Conservation (phyloP, 2,888 invertebrate genomes). For the Nephrotoma guestfalica region DNA sequence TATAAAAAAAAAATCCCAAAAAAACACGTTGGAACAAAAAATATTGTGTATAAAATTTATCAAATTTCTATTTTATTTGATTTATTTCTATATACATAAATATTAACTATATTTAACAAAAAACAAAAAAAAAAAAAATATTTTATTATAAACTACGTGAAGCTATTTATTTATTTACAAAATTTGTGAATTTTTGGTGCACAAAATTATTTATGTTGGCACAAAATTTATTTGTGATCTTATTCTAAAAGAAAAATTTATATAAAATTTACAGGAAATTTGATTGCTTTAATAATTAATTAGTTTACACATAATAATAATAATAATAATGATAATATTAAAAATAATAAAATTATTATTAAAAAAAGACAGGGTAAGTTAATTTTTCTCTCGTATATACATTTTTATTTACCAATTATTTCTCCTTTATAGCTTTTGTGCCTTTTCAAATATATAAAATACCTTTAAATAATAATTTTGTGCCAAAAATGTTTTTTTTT, state of each 20-base stretch:
- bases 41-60: neutral
- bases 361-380: neutral
- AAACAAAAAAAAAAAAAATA: neutral
- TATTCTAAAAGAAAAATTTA: neutral
- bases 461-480: neutral
- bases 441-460: neutral
- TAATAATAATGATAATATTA: neutral
- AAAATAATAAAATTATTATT: neutral
- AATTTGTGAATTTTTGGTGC: neutral
- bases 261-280: neutral
- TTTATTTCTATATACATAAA: neutral
- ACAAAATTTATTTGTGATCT: neutral
- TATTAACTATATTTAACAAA: no score
- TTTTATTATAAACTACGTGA: neutral
- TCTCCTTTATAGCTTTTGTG: neutral
- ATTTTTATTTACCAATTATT: neutral
- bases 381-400: neutral
- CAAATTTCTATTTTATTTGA: neutral
- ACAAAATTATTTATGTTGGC: neutral
- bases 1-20: neutral
- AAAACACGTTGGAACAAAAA: constrained; percentile 22
- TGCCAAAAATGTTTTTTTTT: neutral
- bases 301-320: neutral
- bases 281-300: neutral
- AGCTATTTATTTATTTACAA: neutral